These are phyloP conservation scores for Cosmia trapezina DNA, from an alignment of 2,888 invertebrate genomes.

Conservation along the genomic window DNA sequence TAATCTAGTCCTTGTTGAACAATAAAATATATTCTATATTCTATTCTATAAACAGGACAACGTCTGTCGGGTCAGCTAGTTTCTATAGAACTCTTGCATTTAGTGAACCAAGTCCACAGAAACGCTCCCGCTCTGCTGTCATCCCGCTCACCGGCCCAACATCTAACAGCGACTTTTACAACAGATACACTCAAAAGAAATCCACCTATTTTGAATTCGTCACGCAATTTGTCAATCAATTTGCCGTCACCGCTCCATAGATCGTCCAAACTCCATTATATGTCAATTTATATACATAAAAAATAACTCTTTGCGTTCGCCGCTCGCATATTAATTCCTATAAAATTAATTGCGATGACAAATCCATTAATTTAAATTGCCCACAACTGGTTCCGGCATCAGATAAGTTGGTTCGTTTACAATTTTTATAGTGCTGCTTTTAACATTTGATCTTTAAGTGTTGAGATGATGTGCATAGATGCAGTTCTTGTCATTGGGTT, in stretches of 20 bases:
- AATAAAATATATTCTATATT: too few relatives aligned
- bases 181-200: conserved; percentile 87
- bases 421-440: conserved; percentile 57
- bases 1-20: too few relatives aligned
- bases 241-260: conserved; percentile 84
- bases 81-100: too few relatives aligned
- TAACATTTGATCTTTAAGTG: conserved; percentile 56
- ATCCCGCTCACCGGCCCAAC: conserved; percentile 70
- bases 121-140: conserved; percentile 39
- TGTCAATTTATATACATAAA: conserved; percentile 86
- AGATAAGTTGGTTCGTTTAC: conserved; percentile 61
- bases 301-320: conserved; percentile 85
- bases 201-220: conserved; percentile 90
- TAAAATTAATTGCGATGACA: conserved; percentile 90
- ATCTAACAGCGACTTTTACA: conserved; percentile 79
- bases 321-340: conserved; percentile 89
- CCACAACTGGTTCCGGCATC: conserved; percentile 79
- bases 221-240: conserved; percentile 90
- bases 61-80: too few relatives aligned
- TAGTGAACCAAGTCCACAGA: too few relatives aligned
- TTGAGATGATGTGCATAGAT: conserved; percentile 35
- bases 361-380: conserved; percentile 89
- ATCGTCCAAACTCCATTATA: conserved; percentile 85
- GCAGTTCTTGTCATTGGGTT: conserved; percentile 40
- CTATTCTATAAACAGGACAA: too few relatives aligned